Base-by-base conservation (phyloP, 2,797 vertebrate species). In the Cuculus canorus region DNA sequence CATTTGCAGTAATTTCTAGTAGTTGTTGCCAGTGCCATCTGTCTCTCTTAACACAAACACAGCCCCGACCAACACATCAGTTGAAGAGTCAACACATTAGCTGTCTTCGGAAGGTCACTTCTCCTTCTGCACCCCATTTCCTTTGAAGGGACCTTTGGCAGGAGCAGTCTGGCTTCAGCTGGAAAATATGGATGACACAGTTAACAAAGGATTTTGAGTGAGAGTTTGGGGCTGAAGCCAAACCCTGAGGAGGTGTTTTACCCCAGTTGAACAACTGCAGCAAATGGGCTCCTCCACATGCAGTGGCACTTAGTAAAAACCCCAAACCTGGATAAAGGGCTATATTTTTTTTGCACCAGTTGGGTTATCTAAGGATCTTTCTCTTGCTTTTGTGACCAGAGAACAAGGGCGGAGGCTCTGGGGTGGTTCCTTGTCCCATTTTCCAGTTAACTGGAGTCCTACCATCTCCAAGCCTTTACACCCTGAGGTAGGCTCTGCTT, bases 381-480 rank as follows among this genome's bases (percentile, higher is more conserved):
- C 75, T 78, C 16, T 76, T 73, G 45, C 33, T 76, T 6, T 86
- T 72, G 30, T 1, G 9, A 52, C 68, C 78, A 69, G 73, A 65
- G 72, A 39, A 75, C 25, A 59, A n/a, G 39, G 25, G 27, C 47
- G 72, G 15, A 19, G 27, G 15, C 32, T 72, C 33, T 64, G 70
- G 33, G 78, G 43, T 9, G 3, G n/a, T 50, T 65, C 17, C 41
- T 88, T 22, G 17, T 78, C 76, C 65, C 25, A 7, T 54, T 59
- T 94, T 79, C 64, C 73, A 60, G 2, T 78, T 70, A 76, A 43
- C 52, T 64, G 71, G 56, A 88, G 41, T n/a, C 24, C 41, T 72
- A 54, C 97, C 98, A 98, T 98, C 98, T 98, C 98, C 98, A 98
- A 98, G 97, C 98, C 98, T 97, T 98, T 91, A 47, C 56, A 66